Percentiles rank a stretch among this genome's conserved stretches.
These are phyloP conservation scores for Vireo griseus DNA, from an alignment of 2,797 vertebrate genomes.

Conservation along the genomic window DNA sequence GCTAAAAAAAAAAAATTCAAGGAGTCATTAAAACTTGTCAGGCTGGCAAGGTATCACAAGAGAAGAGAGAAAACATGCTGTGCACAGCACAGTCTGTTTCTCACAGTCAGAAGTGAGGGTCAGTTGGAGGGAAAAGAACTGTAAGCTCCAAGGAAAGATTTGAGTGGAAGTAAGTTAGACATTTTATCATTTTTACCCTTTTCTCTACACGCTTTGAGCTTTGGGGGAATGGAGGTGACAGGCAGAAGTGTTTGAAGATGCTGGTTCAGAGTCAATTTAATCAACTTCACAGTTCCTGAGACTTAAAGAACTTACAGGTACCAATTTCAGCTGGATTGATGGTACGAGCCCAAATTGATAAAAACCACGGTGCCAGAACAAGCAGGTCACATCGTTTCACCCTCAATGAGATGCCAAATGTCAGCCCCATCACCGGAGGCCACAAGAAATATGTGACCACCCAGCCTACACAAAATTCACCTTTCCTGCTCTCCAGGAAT, in stretches of 20 bases:
- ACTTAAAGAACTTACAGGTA: neutral
- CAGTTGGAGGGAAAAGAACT: neutral
- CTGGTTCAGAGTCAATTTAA: neutral
- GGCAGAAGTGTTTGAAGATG: neutral
- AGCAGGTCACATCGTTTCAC: neutral
- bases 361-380: neutral
- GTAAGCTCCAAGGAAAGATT: neutral
- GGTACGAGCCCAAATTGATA: neutral
- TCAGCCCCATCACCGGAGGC: neutral
- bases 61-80: neutral
- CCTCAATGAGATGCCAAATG: neutral
- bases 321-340: neutral
- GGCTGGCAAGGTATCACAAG: neutral
- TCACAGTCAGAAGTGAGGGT: neutral
- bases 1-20: neutral
- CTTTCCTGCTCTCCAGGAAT: neutral
- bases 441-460: neutral
- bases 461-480: fast-evolving
- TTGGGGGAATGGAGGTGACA: neutral
- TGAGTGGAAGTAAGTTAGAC: neutral
- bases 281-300: neutral
- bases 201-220: neutral
- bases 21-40: neutral
- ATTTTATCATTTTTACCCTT: conserved; percentile 9
- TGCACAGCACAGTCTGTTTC: neutral